Percentiles rank a stretch among this genome's conserved stretches.
phyloP scores from a whole-genome alignment of 2,797 vertebrate genomes.

The Megalops cyprinoides region DNA sequence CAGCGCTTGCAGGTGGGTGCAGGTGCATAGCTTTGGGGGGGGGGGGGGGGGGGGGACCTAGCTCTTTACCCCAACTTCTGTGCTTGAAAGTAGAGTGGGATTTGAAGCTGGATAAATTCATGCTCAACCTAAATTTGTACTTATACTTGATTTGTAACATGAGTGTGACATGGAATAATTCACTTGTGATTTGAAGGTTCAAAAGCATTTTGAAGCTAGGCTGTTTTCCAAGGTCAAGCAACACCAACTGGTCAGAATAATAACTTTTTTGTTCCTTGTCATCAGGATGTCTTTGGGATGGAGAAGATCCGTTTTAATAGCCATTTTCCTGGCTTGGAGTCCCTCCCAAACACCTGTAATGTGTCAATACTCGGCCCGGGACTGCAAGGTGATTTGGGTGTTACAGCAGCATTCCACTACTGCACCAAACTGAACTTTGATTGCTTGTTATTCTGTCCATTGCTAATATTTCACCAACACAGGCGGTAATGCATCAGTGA shows the following conservation, averaged over 20 bases:
- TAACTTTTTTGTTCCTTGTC: constrained; percentile 22
- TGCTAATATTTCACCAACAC: constrained; percentile 19
- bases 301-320: constrained; percentile 84
- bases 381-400: constrained; percentile 78
- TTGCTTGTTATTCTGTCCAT: constrained; percentile 18
- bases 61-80: background rate
- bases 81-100: background rate
- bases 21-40: background rate
- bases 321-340: constrained; percentile 73
- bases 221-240: background rate
- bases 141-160: background rate
- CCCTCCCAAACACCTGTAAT: constrained; percentile 92
- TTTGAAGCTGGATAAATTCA: background rate
- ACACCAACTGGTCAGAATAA: background rate
- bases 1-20: constrained; percentile 78
- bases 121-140: background rate
- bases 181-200: too few species aligned
- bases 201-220: background rate
- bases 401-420: constrained; percentile 23
- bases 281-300: constrained; percentile 80
- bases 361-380: constrained; percentile 84
- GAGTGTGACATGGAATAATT: background rate
- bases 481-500: constrained; percentile 40
- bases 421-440: background rate
- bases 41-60: background rate